Conservation (phyloP, 2,888 invertebrate genomes). For the Pecten maximus region DNA sequence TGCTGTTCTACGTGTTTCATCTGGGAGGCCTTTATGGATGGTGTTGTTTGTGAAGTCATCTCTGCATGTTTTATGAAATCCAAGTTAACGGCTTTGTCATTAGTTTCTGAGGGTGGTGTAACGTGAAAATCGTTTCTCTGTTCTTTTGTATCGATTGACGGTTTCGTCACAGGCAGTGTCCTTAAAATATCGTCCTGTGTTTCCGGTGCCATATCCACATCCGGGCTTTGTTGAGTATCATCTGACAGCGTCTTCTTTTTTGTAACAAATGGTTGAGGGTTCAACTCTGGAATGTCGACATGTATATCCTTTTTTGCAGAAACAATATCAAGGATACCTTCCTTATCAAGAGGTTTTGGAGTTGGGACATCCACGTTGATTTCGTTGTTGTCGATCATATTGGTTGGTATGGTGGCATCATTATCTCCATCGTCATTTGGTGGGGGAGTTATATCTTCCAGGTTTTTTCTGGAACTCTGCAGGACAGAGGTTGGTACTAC, state of each 20-base stretch:
- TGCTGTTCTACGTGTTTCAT: background rate
- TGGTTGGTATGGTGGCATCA: slow-evolving; percentile 7
- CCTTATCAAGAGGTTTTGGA: background rate
- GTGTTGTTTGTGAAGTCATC: background rate
- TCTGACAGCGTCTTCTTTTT: background rate
- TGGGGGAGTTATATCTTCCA: background rate
- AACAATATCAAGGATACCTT: background rate
- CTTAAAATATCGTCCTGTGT: background rate
- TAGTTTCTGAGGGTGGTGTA: background rate
- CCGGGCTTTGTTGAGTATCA: background rate
- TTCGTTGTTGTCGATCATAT: background rate
- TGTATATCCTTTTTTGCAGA: background rate
- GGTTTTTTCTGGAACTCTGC: background rate
- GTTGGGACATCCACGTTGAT: background rate
- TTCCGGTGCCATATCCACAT: background rate
- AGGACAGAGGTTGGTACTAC: background rate
- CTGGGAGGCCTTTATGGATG: background rate
- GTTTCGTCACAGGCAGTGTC: background rate
- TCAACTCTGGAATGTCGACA: background rate
- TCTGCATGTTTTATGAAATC: background rate
- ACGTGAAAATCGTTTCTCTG: background rate
- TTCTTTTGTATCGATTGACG: background rate
- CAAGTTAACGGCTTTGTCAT: background rate
- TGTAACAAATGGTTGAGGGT: background rate
- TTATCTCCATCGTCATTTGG: slow-evolving; percentile 21